Evolutionary conservation across 2,888 invertebrate genomes (phyloP).

Genomic region (Meiosimyza platycephala): DNA sequence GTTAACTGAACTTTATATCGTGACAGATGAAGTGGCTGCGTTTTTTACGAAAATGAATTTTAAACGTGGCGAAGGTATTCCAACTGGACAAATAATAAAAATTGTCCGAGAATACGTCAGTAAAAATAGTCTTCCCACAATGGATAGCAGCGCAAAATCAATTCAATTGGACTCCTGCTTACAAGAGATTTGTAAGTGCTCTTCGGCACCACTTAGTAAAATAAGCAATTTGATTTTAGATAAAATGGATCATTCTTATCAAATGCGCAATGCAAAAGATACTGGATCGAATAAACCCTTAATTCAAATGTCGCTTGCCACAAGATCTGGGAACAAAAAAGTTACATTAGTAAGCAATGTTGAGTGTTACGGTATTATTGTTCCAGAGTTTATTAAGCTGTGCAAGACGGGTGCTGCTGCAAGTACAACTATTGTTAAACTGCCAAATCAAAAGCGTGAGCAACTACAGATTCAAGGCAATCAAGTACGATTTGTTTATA

Average conservation of each 20-base stretch:
- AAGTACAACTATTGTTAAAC: constrained; percentile 81
- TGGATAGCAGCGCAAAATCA: constrained; percentile 60
- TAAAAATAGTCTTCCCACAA: constrained; percentile 71
- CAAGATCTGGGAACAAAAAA: constrained; percentile 89
- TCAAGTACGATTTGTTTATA: constrained; percentile 73
- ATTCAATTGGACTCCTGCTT: constrained; percentile 61
- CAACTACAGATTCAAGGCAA: constrained; percentile 92
- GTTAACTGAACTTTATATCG: constrained; percentile 63
- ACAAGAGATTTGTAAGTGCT: constrained; percentile 53
- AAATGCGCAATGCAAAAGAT: constrained; percentile 64
- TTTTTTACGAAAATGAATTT: constrained; percentile 64
- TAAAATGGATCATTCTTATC: constrained; percentile 72
- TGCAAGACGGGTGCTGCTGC: constrained; percentile 90
- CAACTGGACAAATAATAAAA: constrained; percentile 74
- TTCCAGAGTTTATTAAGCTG: constrained; percentile 81
- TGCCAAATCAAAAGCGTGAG: constrained; percentile 78
- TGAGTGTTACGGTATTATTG: constrained; percentile 85
- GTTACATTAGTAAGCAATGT: constrained; percentile 92
- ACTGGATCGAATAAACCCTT: constrained; percentile 77
- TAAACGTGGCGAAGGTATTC: constrained; percentile 74
- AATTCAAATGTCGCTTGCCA: constrained; percentile 80
- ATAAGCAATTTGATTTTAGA: constrained; percentile 74
- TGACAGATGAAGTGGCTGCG: constrained; percentile 61
- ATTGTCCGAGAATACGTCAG: constrained; percentile 79
- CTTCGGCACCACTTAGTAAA: constrained; percentile 74